Percentiles rank a stretch among this genome's conserved stretches.
phyloP scores from a whole-genome alignment of 2,797 vertebrate genomes.

The Acipenser ruthenus region DNA sequence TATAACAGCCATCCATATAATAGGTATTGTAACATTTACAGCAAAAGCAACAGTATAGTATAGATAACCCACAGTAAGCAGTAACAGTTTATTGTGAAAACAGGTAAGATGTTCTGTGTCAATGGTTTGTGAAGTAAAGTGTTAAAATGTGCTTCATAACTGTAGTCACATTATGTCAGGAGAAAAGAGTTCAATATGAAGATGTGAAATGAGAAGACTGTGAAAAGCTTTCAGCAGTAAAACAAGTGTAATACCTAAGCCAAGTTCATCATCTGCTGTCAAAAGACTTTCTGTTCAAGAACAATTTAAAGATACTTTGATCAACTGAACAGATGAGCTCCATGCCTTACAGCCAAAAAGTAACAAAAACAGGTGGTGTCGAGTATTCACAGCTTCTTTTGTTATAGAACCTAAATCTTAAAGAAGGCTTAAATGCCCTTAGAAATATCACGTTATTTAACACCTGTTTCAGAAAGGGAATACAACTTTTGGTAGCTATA shows the following conservation, averaged over 20 bases:
- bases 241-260: not conserved
- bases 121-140: too few relatives aligned
- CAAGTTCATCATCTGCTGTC: constrained; percentile 13
- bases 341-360: constrained; percentile 23
- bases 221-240: too few relatives aligned
- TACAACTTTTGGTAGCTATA: not conserved
- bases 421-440: not conserved
- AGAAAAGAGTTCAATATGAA: too few relatives aligned
- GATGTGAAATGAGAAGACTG: too few relatives aligned
- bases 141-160: too few relatives aligned
- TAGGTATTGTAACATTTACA: too few relatives aligned
- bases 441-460: not conserved
- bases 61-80: too few relatives aligned
- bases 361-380: constrained; percentile 24
- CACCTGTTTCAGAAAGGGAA: not conserved
- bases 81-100: too few relatives aligned
- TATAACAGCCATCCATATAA: too few relatives aligned
- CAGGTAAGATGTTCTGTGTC: too few relatives aligned
- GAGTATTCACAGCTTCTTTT: constrained; percentile 6
- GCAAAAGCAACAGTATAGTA: too few relatives aligned
- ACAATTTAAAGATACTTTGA: constrained; percentile 17
- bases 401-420: not conserved
- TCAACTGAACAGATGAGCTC: constrained; percentile 19
- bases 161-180: too few relatives aligned
- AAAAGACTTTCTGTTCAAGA: constrained; percentile 18